Percentiles rank a stretch among this genome's conserved stretches.
These are phyloP conservation scores for Polypterus bichir DNA, from an alignment of 2,113 vertebrate species.

Conservation along the genomic window DNA sequence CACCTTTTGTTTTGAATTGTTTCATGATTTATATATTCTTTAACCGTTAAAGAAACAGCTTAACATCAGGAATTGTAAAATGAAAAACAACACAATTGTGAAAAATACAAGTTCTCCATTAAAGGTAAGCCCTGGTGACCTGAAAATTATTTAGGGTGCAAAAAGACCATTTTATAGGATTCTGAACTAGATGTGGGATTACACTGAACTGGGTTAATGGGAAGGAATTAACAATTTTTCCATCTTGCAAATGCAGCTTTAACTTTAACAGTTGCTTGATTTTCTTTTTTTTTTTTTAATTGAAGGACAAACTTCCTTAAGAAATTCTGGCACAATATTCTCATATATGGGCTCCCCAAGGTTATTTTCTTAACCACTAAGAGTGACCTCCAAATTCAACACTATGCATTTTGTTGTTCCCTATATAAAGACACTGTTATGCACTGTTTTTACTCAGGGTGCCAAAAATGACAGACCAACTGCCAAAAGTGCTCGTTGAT, in stretches of 20 bases:
- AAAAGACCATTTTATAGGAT: background rate
- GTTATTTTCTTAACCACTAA: constrained; percentile 53
- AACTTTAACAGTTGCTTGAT: background rate
- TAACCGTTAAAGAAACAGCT: background rate
- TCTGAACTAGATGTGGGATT: background rate
- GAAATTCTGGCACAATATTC: background rate
- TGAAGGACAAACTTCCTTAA: background rate
- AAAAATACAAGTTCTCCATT: background rate
- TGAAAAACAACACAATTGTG: background rate
- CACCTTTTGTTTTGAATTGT: background rate
- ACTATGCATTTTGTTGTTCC: constrained; percentile 47
- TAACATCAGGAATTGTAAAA: background rate
- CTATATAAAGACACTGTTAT: constrained; percentile 47
- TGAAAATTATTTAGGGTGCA: background rate
- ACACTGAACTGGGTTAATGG: background rate
- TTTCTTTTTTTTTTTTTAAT: background rate
- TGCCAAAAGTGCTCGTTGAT: constrained; percentile 36
- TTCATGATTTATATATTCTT: background rate
- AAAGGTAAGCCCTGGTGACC: background rate
- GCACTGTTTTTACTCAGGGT: constrained; percentile 43
- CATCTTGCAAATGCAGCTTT: background rate
- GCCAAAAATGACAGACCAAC: constrained; percentile 39
- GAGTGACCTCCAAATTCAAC: constrained; percentile 49
- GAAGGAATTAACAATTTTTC: background rate
- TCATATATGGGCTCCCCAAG: constrained; percentile 22